Base-by-base conservation (phyloP, 1,140 invertebrate genomes). In the Cryptotermes secundus region DNA sequence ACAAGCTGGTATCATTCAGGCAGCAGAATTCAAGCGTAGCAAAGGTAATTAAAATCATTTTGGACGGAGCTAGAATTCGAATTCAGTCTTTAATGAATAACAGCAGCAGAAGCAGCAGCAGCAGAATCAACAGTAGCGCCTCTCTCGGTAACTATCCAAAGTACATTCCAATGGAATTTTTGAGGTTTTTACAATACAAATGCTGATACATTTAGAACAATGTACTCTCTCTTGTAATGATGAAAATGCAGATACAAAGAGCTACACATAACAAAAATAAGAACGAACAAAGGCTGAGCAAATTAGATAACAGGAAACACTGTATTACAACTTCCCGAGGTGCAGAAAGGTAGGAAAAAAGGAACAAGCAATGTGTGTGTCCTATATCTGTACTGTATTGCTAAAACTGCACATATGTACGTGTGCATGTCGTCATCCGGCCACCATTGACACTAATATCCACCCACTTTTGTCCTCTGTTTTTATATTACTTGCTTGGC, bases 221-320 rank as follows among this genome's bases (percentile, higher is more conserved):
- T 72, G 3, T 4, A 72, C 6, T 31, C 1, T 72, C 59, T 14
- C 26, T 72, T 72, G 59, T n/a, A 72, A n/a, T 72, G 59, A 72
- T 31, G 59, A 31, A 72, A 26, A 72, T 16, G 31, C 26, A 72
- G 26, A 72, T n/a, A 72, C 1, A 22, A 38, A 38, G 19, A 24
- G 53, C 19, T 22, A 3, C 3, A 59, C 19, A 26, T 59, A 59
- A 59, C 19, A 59, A 59, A 19, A 72, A 72, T 72, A 31, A 72
- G 4, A 31, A 1, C 0, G 59, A 31, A 72, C 59, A 72, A 72
- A 72, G n/a, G n/a, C 59, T 72, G 26, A 72, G 59, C 59, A 72
- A 72, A 72, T 72, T 72, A 31, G 59, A 72, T 72, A 72, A 31
- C 59, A 72, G 59, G 59, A 72, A 72, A 72, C 59, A 72, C 10